Evolutionary conservation across 2,888 invertebrate species (phyloP).

Genomic region (Philonicus albiceps): DNA sequence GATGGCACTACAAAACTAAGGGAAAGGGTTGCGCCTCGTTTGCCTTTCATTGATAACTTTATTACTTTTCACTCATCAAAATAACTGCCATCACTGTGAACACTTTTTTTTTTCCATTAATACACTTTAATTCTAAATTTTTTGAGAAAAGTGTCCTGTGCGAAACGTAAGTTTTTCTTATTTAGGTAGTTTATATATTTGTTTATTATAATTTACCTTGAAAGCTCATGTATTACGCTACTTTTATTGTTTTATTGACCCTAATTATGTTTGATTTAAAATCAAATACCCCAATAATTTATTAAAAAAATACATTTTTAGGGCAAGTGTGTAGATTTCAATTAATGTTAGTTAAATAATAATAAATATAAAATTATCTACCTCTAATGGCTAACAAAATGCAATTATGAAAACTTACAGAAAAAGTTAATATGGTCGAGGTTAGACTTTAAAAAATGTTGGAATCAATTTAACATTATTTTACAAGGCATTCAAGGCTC

Average conservation of each 20-base stretch:
- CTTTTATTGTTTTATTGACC: background rate
- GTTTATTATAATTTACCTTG: background rate
- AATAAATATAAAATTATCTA: too few species aligned
- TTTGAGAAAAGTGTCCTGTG: background rate
- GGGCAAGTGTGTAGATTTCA: too few species aligned
- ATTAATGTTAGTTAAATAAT: too few species aligned
- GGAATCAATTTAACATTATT: too few species aligned
- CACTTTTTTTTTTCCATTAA: background rate
- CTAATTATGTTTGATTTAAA: background rate
- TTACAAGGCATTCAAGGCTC: too few species aligned
- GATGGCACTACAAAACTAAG: constrained; percentile 47
- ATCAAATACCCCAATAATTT: background rate
- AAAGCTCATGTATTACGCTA: background rate
- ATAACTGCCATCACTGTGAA: background rate
- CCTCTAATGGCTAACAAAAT: too few species aligned
- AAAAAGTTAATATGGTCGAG: too few species aligned
- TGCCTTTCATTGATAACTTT: constrained; percentile 15
- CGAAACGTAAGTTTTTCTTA: background rate
- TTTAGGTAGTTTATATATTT: background rate
- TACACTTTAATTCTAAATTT: background rate
- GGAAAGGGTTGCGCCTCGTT: background rate
- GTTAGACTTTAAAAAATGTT: too few species aligned
- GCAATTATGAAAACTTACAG: too few species aligned
- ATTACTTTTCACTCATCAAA: background rate
- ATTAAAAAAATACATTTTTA: too few species aligned